Evolutionary conservation across 2,888 invertebrate genomes (phyloP).

Genomic region (Rotaria sp.): DNA sequence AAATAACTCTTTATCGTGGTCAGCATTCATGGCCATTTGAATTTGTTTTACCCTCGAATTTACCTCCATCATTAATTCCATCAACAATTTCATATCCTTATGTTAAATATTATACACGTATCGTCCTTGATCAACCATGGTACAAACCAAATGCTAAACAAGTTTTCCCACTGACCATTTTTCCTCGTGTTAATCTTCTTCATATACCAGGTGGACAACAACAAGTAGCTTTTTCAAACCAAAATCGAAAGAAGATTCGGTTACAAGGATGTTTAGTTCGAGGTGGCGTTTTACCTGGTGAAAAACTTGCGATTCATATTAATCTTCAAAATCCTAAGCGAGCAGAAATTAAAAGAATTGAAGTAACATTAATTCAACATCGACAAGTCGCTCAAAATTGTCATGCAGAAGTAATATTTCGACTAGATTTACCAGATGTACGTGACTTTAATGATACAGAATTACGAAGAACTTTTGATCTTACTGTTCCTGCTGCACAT

Average conservation of each 20-base stretch:
- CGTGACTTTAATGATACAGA: not conserved
- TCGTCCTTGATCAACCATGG: slow-evolving; percentile 24
- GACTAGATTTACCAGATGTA: not conserved
- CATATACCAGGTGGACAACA: not conserved
- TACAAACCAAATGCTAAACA: slow-evolving; percentile 22
- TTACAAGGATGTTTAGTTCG: not conserved
- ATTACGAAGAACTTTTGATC: not conserved
- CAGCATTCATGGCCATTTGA: slow-evolving; percentile 17
- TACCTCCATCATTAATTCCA: not conserved
- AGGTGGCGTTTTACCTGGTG: not conserved
- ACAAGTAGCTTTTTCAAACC: not conserved
- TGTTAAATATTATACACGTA: not conserved
- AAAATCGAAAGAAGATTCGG: not conserved
- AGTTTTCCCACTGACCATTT: not conserved
- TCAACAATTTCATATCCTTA: not conserved
- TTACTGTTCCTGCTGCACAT: not conserved
- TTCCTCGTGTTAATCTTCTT: not conserved
- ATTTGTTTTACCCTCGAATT: not conserved
- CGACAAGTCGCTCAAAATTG: not conserved
- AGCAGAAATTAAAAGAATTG: not conserved
- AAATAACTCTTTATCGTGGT: slow-evolving; percentile 16
- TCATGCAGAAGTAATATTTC: not conserved
- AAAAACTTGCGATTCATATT: not conserved
- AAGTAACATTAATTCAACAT: slow-evolving; percentile 2
- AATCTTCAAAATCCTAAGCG: slow-evolving; percentile 11